A percentile compares a stretch with the other conserved stretches of the same genome.
Conservation (phyloP, 2,888 invertebrate genomes). For the Lepidonotus clava region DNA sequence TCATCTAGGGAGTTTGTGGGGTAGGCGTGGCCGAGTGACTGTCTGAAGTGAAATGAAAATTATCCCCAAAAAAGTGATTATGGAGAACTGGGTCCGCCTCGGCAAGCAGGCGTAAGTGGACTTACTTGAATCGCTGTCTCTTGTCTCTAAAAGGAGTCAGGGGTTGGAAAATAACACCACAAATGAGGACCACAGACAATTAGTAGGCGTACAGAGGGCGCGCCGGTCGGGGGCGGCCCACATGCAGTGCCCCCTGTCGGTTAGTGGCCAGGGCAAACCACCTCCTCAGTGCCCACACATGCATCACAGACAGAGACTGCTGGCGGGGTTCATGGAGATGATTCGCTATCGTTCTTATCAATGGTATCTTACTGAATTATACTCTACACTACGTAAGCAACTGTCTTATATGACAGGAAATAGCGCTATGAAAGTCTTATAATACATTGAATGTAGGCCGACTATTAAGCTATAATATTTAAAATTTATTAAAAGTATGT, state of each 20-base stretch:
- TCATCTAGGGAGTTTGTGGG: no score
- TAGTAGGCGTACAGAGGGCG: conserved; percentile 35
- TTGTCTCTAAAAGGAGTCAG: conserved; percentile 32
- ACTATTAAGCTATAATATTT: no score
- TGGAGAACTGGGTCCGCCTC: not conserved
- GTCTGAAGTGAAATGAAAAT: not conserved
- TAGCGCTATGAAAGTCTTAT: no score
- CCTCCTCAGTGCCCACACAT: conserved; percentile 13
- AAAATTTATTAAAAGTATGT: no score
- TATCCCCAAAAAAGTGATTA: not conserved
- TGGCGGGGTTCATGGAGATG: no score
- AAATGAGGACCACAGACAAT: conserved; percentile 37
- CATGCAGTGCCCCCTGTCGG: conserved; percentile 7
- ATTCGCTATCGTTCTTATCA: no score
- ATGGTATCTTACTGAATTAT: no score
- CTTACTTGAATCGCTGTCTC: conserved; percentile 47
- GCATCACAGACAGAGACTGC: not conserved
- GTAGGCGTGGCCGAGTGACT: conserved; percentile 44
- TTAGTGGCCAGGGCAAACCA: conserved; percentile 20
- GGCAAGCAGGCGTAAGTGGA: not conserved
- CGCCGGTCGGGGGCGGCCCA: not conserved
- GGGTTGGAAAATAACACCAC: conserved; percentile 12
- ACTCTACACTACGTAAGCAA: no score
- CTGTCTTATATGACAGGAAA: no score
- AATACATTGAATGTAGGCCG: no score